Percentiles rank a stretch among this genome's conserved stretches.
These are phyloP conservation scores for Gastrophysa polygoni DNA, from an alignment of 2,888 invertebrate genomes.

Conservation along the genomic window DNA sequence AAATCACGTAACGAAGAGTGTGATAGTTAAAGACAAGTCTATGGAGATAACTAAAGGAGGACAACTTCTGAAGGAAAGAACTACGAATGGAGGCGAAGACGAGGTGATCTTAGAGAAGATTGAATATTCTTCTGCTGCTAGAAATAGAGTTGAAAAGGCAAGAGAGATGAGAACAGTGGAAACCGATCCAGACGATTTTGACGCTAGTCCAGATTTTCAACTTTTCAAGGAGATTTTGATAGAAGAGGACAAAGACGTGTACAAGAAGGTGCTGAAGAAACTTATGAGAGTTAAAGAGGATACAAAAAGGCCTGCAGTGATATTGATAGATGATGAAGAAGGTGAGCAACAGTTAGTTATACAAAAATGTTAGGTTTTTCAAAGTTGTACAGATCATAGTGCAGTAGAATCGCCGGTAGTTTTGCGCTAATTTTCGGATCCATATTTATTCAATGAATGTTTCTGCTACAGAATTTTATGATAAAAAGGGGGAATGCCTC, in stretches of 20 bases:
- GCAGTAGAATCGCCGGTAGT: no score
- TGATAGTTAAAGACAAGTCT: constrained; percentile 38
- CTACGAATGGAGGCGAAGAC: background rate
- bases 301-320: constrained; percentile 1
- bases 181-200: background rate
- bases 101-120: constrained; percentile 13
- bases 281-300: constrained; percentile 11
- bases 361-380: background rate
- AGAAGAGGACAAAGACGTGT: constrained; percentile 20
- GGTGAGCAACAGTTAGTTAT: constrained; percentile 6
- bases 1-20: constrained; percentile 11
- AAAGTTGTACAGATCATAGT: no score
- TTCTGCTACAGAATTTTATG: no score
- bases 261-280: constrained; percentile 21
- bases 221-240: constrained; percentile 19
- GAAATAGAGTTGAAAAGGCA: constrained; percentile 1
- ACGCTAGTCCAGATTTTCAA: constrained; percentile 12
- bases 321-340: constrained; percentile 23
- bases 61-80: background rate
- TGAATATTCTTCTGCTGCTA: background rate
- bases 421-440: no score
- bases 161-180: background rate
- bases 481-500: no score
- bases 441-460: no score
- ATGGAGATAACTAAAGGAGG: constrained; percentile 38